Percentiles rank a stretch among this genome's conserved stretches.
Evolutionary conservation across 2,888 invertebrate species (phyloP).

Genomic region (Tetanocera ferruginea): DNA sequence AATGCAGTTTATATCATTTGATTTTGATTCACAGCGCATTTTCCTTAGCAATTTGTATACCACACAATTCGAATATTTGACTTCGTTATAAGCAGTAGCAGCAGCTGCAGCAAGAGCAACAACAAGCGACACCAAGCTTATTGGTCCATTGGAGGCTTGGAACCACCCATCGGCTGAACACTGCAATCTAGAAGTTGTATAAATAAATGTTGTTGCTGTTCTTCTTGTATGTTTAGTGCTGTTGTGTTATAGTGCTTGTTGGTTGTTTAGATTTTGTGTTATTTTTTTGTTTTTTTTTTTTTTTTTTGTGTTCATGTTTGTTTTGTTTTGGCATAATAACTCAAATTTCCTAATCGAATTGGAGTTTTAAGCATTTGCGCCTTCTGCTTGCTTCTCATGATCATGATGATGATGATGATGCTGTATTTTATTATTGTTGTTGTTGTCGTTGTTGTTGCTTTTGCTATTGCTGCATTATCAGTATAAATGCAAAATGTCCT

Average conservation of each 20-base stretch:
- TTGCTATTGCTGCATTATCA: neutral
- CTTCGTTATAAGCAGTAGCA: neutral
- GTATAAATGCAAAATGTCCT: no score
- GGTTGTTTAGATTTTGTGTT: neutral
- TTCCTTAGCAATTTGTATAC: constrained; percentile 5
- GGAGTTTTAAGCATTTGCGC: constrained; percentile 36
- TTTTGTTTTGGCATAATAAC: constrained; percentile 21
- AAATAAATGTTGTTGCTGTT: neutral
- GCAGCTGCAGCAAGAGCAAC: no score
- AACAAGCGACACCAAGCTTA: neutral
- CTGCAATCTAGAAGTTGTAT: neutral
- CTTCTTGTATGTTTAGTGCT: neutral
- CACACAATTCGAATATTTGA: neutral
- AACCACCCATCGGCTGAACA: neutral
- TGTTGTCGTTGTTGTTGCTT: neutral
- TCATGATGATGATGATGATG: neutral
- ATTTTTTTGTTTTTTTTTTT: neutral
- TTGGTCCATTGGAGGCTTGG: no score
- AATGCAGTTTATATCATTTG: constrained; percentile 17
- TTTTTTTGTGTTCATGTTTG: neutral
- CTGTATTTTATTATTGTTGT: neutral
- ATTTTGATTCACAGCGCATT: constrained; percentile 7
- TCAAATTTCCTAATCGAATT: constrained; percentile 43
- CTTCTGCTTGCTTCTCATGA: constrained; percentile 15
- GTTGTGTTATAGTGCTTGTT: constrained; percentile 3